A percentile compares a stretch with the other conserved stretches of the same genome.
These are phyloP conservation scores for Ophion costatus DNA, from an alignment of 2,888 invertebrate species.

Conservation along the genomic window DNA sequence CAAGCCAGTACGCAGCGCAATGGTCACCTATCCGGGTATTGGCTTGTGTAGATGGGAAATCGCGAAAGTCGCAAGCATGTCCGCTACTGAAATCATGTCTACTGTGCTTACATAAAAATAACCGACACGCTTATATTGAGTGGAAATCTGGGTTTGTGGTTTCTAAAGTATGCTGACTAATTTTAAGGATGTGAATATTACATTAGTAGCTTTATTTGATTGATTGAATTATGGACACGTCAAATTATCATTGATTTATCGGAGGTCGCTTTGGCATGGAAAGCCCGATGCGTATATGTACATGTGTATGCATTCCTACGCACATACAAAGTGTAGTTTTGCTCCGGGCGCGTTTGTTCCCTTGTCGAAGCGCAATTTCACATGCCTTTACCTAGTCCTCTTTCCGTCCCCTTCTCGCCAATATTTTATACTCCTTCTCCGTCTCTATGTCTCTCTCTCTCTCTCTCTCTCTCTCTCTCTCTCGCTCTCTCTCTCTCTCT, in stretches of 20 bases:
- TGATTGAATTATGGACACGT: not conserved
- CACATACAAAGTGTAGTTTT: conserved; percentile 12
- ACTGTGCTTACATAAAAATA: not conserved
- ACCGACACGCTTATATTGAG: too few species aligned
- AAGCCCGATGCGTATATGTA: conserved; percentile 3
- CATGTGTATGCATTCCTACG: not conserved
- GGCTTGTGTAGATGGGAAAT: not conserved
- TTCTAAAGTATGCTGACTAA: too few species aligned
- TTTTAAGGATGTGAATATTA: too few species aligned
- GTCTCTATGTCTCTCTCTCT: not conserved
- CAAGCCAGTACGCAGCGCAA: not conserved
- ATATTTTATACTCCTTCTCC: not conserved
- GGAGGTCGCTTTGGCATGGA: not conserved
- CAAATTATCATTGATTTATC: not conserved
- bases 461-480: not conserved
- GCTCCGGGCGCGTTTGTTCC: conserved; percentile 42
- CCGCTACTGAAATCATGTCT: not conserved
- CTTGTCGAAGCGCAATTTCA: conserved; percentile 62
- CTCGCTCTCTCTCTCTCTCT: conserved; percentile 5
- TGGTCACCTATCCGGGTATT: not conserved
- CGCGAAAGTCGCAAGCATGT: not conserved
- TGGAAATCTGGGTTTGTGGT: too few species aligned
- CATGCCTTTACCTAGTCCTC: conserved; percentile 49
- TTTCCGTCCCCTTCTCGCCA: not conserved
- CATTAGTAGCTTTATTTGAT: not conserved